phyloP scores from a whole-genome alignment of 2,113 vertebrate genomes.

The zebrafish (Danio rerio) region DNA sequence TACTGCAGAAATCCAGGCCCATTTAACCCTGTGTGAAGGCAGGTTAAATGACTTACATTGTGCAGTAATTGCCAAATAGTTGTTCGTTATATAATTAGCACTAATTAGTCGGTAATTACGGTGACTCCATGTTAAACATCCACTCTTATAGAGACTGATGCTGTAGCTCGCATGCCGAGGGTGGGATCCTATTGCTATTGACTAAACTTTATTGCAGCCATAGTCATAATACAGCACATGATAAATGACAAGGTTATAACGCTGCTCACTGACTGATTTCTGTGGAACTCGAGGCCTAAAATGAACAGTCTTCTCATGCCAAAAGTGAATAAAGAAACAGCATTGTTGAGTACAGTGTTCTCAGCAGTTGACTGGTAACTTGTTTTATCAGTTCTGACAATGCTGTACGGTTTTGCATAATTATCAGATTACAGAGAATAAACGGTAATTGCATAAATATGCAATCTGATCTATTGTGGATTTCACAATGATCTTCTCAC shows the following conservation, averaged over 20 bases:
- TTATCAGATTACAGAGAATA: no score
- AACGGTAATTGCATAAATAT: no score
- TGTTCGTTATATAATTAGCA: constrained; percentile 28
- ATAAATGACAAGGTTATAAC: not conserved
- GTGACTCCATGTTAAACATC: not conserved
- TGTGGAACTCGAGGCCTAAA: no score
- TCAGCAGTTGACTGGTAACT: no score
- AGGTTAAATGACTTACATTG: constrained; percentile 27
- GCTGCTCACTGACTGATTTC: not conserved
- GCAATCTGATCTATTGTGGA: no score
- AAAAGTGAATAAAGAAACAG: no score
- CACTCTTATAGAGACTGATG: not conserved
- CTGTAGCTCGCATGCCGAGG: not conserved
- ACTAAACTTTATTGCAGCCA: not conserved
- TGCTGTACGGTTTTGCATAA: no score
- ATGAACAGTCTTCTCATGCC: no score
- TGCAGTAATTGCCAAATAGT: constrained; percentile 11
- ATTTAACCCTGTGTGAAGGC: constrained; percentile 5
- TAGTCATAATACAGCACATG: not conserved
- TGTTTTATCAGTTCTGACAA: no score
- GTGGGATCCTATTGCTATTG: not conserved
- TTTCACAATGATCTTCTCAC: no score
- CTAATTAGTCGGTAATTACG: not conserved
- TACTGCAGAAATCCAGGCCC: not conserved
- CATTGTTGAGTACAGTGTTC: no score